Conservation (phyloP, 92 coral and sea anemone genomes). For the Montipora capitata region DNA sequence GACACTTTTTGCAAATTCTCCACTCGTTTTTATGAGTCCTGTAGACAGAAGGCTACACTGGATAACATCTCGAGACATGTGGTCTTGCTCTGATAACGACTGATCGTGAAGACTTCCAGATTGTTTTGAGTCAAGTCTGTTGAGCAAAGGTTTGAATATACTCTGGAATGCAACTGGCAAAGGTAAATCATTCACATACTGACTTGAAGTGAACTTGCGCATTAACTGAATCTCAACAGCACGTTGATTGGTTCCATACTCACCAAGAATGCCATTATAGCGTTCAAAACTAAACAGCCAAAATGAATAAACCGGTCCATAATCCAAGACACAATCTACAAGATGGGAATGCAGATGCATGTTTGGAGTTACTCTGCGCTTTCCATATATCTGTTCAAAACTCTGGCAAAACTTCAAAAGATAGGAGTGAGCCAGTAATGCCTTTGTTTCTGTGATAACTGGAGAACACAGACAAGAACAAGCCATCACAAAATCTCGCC, state of each 20-base stretch:
- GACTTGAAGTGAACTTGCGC: slow-evolving; percentile 1
- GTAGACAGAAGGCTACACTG: slow-evolving; percentile 6
- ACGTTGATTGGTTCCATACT: slow-evolving; percentile 51
- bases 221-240: slow-evolving; percentile 36
- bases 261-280: slow-evolving; percentile 64
- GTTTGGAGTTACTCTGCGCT: neutral
- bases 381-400: neutral
- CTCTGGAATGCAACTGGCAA: neutral
- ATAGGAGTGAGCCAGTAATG: slow-evolving; percentile 31
- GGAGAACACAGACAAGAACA: slow-evolving; percentile 48
- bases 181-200: slow-evolving; percentile 8
- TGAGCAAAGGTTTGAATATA: neutral
- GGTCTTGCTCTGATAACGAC: neutral
- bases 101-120: neutral
- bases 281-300: slow-evolving; percentile 72
- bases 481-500: slow-evolving; percentile 5
- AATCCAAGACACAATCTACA: slow-evolving; percentile 1
- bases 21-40: slow-evolving; percentile 10
- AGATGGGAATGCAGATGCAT: neutral
- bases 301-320: slow-evolving; percentile 68
- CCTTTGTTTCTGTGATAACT: slow-evolving; percentile 52
- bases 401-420: neutral
- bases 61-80: slow-evolving; percentile 4
- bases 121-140: neutral
- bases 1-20: neutral